Base-by-base conservation (phyloP, 2,888 invertebrate genomes). In the Colletes collaris region DNA sequence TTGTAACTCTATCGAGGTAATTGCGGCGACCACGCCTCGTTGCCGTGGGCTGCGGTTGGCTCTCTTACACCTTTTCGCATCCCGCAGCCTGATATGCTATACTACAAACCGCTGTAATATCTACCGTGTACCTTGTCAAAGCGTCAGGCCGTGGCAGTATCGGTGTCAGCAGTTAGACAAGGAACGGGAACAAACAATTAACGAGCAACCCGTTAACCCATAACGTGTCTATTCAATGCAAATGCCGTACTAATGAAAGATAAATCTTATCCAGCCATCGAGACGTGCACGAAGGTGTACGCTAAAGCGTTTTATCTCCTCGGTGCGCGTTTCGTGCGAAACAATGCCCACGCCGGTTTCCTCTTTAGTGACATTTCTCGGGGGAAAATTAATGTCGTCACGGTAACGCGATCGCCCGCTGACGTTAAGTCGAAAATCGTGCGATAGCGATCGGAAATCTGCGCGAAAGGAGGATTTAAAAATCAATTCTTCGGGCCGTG, bases 1-100 rank as follows among this genome's bases (percentile, higher is more conserved):
- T 91, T 91, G 90, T 90, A 91, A 90, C 90, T 91, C 89, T 91
- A 91, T 91, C 90, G 87, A 88, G 90, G 88, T 90, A 91, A 91
- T 91, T 91, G 90, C 89, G 70, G 82, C 84, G 89, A 88, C 91
- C 91, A 91, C 91, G 90, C 91, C 91, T 90, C 88, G 87, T 82
- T 85, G 88, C 89, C 87, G 87, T 86, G 82, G 86, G 86, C 87
- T 85, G 83, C 81, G 78, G 81, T 85, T 80, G 83, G 81, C 70
- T 83, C 86, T 89, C 87, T 89, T 88, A 86, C 89, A 88, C 87
- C 87, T 88, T 88, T 86, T 84, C 85, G 79, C 86, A 87, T 85
- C 86, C 84, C 87, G 72, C 70, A 60, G 50, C 19, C 58, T 27
- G 78, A 80, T 81, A 85, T 46, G 81, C 82, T 58, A 71, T 60